Percentiles rank a stretch among this genome's conserved stretches.
Evolutionary conservation across 1,140 invertebrate genomes (phyloP).

Genomic region (Leptestheria dahalacensis): DNA sequence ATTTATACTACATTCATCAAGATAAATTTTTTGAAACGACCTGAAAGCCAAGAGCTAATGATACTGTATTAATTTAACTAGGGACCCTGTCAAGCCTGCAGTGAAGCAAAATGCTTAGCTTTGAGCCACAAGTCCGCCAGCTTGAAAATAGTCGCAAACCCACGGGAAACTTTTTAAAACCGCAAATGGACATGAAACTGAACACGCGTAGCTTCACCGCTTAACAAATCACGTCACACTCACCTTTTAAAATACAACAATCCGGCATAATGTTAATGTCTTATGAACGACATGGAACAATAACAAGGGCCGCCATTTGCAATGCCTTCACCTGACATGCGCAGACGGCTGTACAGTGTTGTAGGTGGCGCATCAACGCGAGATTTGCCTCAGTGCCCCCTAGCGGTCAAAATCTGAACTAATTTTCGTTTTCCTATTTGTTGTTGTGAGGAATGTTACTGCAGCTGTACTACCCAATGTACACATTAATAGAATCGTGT

Average conservation of each 20-base stretch:
- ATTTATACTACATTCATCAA: too few species aligned
- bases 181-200: too few species aligned
- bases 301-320: conserved; percentile 63
- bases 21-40: too few species aligned
- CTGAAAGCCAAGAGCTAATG: too few species aligned
- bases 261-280: conserved; percentile 42
- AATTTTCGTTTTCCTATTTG: neutral
- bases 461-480: neutral
- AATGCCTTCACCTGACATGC: conserved; percentile 46
- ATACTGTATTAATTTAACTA: too few species aligned
- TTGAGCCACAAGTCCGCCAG: neutral
- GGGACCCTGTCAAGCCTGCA: neutral
- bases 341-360: conserved; percentile 11
- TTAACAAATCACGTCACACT: too few species aligned
- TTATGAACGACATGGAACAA: conserved; percentile 52
- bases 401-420: too few species aligned
- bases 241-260: conserved; percentile 39
- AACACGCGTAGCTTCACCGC: too few species aligned
- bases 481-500: neutral
- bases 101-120: neutral
- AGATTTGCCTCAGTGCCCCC: too few species aligned
- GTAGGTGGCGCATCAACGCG: neutral
- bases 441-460: too few species aligned
- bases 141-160: neutral
- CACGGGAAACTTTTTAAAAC: neutral